These are phyloP conservation scores for Diachasma alloeum DNA, from an alignment of 1,140 invertebrate genomes.

Conservation along the genomic window DNA sequence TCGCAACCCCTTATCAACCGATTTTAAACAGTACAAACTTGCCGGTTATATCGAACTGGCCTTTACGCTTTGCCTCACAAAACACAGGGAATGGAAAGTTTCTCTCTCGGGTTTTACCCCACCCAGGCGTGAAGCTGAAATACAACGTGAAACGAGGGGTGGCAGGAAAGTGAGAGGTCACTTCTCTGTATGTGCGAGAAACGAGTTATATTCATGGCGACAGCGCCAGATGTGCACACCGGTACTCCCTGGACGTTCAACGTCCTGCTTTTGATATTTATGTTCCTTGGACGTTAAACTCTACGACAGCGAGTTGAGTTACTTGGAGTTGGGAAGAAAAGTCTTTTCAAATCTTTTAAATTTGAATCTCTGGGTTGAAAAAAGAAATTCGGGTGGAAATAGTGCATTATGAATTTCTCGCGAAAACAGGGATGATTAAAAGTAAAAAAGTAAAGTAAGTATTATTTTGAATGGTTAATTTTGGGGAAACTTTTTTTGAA, in stretches of 20 bases:
- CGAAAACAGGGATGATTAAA: too few species aligned
- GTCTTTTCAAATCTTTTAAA: conserved; percentile 5
- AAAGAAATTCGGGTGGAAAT: not conserved
- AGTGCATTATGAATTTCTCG: too few species aligned
- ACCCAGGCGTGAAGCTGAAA: not conserved
- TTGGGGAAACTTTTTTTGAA: too few species aligned
- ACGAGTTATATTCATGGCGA: conserved; percentile 51
- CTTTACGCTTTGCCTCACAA: not conserved
- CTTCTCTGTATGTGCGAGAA: conserved; percentile 2
- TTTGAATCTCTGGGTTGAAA: not conserved
- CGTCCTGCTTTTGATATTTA: conserved; percentile 52
- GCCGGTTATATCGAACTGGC: not conserved
- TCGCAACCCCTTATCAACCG: not conserved
- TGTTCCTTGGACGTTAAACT: conserved; percentile 41
- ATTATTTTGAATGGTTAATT: too few species aligned
- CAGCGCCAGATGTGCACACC: conserved; percentile 49
- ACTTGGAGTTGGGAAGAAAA: not conserved
- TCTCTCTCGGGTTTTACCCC: not conserved
- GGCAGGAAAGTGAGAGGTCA: conserved; percentile 9
- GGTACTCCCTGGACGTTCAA: conserved; percentile 51
- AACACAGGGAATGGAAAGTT: not conserved
- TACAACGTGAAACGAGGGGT: not conserved
- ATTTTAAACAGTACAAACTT: not conserved
- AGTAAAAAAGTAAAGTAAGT: too few species aligned
- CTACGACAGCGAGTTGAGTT: conserved; percentile 13